These are phyloP conservation scores for Halictus ligatus DNA, from an alignment of 2,888 invertebrate genomes.

Conservation along the genomic window DNA sequence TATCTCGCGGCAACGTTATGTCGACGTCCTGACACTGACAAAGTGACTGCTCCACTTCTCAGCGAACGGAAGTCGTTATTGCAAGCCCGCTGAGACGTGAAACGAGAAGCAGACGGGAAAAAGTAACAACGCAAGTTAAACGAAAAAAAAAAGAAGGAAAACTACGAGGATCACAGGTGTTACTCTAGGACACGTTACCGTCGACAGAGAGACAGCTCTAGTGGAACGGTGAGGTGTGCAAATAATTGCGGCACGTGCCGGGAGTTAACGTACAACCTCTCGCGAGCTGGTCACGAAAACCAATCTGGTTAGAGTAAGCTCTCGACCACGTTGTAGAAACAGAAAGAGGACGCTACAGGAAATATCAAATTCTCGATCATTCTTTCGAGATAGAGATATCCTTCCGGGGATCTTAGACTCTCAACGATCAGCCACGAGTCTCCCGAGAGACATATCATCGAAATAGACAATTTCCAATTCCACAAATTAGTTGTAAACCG, in stretches of 20 bases:
- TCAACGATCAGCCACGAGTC: neutral
- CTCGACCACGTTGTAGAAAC: constrained; percentile 20
- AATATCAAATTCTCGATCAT: constrained; percentile 44
- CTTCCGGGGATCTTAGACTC: neutral
- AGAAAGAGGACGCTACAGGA: constrained; percentile 32
- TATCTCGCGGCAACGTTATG: constrained; percentile 51
- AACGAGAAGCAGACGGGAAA: neutral
- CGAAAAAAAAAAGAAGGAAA: neutral
- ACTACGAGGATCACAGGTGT: neutral
- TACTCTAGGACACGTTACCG: too few species aligned
- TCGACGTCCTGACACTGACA: constrained; percentile 45
- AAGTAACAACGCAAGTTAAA: neutral
- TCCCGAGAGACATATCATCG: neutral
- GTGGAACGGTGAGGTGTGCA: constrained; percentile 1
- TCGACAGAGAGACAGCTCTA: neutral
- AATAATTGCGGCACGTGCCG: constrained; percentile 67
- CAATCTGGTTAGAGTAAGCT: constrained; percentile 64
- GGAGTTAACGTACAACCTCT: constrained; percentile 41
- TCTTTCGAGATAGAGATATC: neutral
- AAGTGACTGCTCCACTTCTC: constrained; percentile 54
- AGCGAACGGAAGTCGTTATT: neutral
- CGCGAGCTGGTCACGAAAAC: constrained; percentile 59
- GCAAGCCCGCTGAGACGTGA: neutral
- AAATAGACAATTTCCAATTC: neutral
- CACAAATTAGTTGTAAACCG: neutral